phyloP scores from a whole-genome alignment of 92 coral and sea anemone species.

The Umimayanthus chanpuru region DNA sequence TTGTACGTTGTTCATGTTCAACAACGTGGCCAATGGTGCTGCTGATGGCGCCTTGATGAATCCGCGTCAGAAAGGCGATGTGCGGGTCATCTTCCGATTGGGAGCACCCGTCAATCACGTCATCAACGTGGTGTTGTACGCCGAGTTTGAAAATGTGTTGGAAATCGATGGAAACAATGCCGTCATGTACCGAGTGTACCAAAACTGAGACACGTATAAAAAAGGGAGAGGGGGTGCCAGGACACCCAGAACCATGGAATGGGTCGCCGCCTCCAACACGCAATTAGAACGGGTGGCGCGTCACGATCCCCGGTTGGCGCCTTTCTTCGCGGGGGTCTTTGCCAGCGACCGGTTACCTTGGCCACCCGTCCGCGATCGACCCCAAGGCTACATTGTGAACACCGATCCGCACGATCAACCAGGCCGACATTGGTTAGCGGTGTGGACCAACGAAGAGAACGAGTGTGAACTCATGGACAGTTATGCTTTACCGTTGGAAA shows the following conservation, averaged over 20 bases:
- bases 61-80: not conserved
- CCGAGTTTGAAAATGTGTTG: conserved; percentile 33
- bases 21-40: conserved; percentile 2
- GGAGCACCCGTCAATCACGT: not conserved
- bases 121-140: conserved; percentile 11
- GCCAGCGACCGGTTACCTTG: not conserved
- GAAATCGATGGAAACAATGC: not conserved
- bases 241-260: not conserved
- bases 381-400: conserved; percentile 37
- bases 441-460: not conserved
- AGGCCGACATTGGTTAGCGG: conserved; percentile 34
- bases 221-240: not conserved
- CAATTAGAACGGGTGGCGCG: not conserved
- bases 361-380: not conserved
- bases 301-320: not conserved
- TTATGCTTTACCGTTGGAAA: conserved; percentile 16
- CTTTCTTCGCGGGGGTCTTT: conserved; percentile 22
- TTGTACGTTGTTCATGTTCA: no score
- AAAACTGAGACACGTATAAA: not conserved
- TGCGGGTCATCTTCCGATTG: not conserved
- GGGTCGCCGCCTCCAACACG: no score
- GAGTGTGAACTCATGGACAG: conserved; percentile 44
- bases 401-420: conserved; percentile 31
- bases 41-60: not conserved
- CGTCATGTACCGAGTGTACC: no score